Conservation (phyloP, 2,888 invertebrate species). For the Ornithoptera priamus region DNA sequence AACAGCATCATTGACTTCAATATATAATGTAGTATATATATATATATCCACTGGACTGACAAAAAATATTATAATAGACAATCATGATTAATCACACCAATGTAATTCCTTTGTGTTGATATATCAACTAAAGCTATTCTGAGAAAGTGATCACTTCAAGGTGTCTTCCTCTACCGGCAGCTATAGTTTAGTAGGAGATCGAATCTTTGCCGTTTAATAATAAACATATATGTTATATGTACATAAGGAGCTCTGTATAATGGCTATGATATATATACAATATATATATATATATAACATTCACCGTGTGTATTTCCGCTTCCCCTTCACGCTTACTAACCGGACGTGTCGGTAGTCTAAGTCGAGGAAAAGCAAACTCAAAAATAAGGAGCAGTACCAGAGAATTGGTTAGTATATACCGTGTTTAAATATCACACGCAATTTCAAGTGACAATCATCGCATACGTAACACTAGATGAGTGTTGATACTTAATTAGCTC, state of each 20-base stretch:
- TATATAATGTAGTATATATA: too few species aligned
- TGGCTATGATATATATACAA: background rate
- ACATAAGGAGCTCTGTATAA: too few species aligned
- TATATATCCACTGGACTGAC: too few species aligned
- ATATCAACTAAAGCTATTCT: too few species aligned
- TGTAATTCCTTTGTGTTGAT: too few species aligned
- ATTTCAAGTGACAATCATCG: too few species aligned
- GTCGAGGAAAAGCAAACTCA: slow-evolving; percentile 56
- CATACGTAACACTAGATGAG: too few species aligned
- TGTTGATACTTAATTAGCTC: too few species aligned
- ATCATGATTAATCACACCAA: too few species aligned
- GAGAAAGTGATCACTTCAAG: too few species aligned
- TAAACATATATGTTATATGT: slow-evolving; percentile 1
- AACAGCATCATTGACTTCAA: background rate
- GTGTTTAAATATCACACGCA: background rate
- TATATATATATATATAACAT: slow-evolving; percentile 21
- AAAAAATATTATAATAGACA: too few species aligned
- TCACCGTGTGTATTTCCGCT: slow-evolving; percentile 38
- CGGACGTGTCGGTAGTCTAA: slow-evolving; percentile 44
- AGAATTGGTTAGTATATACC: slow-evolving; percentile 77
- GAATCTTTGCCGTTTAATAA: background rate
- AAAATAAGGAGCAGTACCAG: slow-evolving; percentile 73
- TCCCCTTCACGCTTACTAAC: slow-evolving; percentile 35
- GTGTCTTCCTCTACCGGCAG: too few species aligned
- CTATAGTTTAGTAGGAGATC: background rate